Evolutionary conservation across 92 coral and sea anemone species (phyloP).

Genomic region (Actinostola sp.): DNA sequence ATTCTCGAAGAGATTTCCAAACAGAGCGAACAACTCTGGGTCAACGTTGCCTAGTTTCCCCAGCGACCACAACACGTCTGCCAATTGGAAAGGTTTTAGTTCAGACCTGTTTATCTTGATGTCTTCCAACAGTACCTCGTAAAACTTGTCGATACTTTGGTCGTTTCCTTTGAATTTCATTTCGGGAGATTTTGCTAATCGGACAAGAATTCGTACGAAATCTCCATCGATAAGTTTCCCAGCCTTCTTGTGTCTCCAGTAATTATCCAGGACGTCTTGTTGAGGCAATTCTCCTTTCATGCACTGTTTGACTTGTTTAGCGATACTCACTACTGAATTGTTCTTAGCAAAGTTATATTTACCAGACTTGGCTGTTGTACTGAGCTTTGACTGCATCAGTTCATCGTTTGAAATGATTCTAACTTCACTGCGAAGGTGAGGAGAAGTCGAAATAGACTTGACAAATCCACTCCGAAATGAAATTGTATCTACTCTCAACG

Average conservation of each 20-base stretch:
- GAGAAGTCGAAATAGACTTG: neutral
- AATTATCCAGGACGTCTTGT: slow-evolving; percentile 15
- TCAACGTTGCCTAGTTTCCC: slow-evolving; percentile 48
- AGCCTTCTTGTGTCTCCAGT: slow-evolving; percentile 3
- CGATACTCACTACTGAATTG: neutral
- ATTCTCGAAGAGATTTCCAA: slow-evolving; percentile 58
- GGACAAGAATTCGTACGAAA: slow-evolving; percentile 37
- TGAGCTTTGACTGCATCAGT: neutral
- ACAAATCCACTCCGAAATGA: neutral
- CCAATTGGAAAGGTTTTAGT: slow-evolving; percentile 56
- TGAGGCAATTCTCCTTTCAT: slow-evolving; percentile 4
- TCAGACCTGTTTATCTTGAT: slow-evolving; percentile 25
- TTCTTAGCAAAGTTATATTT: slow-evolving; percentile 2
- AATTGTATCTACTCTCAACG: neutral
- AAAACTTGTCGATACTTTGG: neutral
- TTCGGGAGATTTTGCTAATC: slow-evolving; percentile 21
- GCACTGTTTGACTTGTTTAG: slow-evolving; percentile 16
- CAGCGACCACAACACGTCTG: slow-evolving; percentile 70
- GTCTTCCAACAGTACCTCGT: slow-evolving; percentile 45
- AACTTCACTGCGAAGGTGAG: neutral
- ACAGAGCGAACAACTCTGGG: slow-evolving; percentile 41
- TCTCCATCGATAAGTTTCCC: slow-evolving; percentile 20
- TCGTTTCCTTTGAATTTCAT: neutral
- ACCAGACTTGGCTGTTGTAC: neutral
- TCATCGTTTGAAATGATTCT: neutral